Evolutionary conservation across 2,797 vertebrate species (phyloP), one percentile per base, ranked within the genome.

Genomic region (Glossophaga mutica): DNA sequence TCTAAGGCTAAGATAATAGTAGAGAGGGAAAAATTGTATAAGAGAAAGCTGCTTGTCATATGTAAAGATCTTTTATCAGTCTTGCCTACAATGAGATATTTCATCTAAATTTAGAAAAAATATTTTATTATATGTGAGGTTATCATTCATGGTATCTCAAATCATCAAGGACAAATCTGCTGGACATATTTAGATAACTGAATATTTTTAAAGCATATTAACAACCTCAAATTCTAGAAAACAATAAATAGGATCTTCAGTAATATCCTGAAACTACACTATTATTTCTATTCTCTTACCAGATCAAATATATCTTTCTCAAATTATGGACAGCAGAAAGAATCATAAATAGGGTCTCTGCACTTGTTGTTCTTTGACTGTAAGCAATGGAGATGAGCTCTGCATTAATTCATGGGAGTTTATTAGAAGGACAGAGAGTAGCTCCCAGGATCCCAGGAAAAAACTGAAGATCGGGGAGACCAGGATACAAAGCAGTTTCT

Each of bases 21-120:
- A 91, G 44, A 65, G 87, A 97, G 78, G 79, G 90, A 97, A 18
- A 52, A 8, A 89, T 26, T 74, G 71, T 52, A 65, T 95, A 96
- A 94, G 46, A 94, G 90, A 95, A 97, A 97, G 82, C 24, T 87
- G 0, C 96, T 98, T 97, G 97, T 98, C 96, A 95, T 84, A 86
- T 44, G 37, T 8, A 57, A 65, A 62, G 85, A 26, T 71, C 59
- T 95, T 96, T 96, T 93, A 96, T 44, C 24, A 92, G 37, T 1
- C 5, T 65, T 94, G 26, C 92, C 76, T 94, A 67, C 57, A 96
- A 77, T 89, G 94, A 44, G 32, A 85, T 37, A 79, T 89, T 94
- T 96, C 22, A 87, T 86, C 24, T 91, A 50, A 96, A 96, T 9
- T 90, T 68, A 97, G 91, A 97, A 91, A 98, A 82, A 90, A 87